A percentile compares a stretch with the other conserved stretches of the same genome.
phyloP scores from a whole-genome alignment of 2,797 vertebrate species.

The Coranthus polyacanthus region DNA sequence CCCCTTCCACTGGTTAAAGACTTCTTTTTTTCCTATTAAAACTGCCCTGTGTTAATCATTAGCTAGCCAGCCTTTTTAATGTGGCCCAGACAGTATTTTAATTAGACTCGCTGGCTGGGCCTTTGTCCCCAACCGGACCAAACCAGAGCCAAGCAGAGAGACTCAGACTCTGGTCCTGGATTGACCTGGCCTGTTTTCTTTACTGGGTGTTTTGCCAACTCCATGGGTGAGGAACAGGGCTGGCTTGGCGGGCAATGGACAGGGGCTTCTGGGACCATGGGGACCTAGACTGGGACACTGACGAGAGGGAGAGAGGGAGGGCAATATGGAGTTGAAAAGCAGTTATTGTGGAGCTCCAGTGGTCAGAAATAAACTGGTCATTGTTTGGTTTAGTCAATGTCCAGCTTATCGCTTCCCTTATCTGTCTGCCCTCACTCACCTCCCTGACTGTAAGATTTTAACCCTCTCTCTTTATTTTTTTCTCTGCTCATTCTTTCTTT shows the following conservation, averaged over 20 bases:
- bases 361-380: conserved; percentile 82
- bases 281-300: conserved; percentile 51
- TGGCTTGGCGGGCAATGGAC: conserved; percentile 48
- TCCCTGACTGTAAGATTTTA: conserved; percentile 72
- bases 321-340: conserved; percentile 59
- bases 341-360: conserved; percentile 73
- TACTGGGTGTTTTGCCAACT: conserved; percentile 75
- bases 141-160: conserved; percentile 76
- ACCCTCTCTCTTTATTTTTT: conserved; percentile 17
- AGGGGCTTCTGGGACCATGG: conserved; percentile 46
- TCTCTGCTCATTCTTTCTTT: not conserved
- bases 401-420: conserved; percentile 78
- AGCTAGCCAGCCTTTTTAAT: conserved; percentile 72
- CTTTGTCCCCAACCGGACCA: conserved; percentile 77
- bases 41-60: conserved; percentile 76
- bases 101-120: conserved; percentile 74
- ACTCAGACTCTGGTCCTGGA: conserved; percentile 59
- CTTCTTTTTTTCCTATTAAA: conserved; percentile 63
- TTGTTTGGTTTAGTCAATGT: conserved; percentile 82
- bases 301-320: conserved; percentile 8
- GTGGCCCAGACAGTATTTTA: conserved; percentile 80
- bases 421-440: conserved; percentile 75
- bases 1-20: conserved; percentile 32
- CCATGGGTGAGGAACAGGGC: conserved; percentile 61
- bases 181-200: conserved; percentile 72